Percentiles rank a stretch among this genome's conserved stretches.
phyloP scores from a whole-genome alignment of 2,888 invertebrate genomes.

The Cabera pusaria region DNA sequence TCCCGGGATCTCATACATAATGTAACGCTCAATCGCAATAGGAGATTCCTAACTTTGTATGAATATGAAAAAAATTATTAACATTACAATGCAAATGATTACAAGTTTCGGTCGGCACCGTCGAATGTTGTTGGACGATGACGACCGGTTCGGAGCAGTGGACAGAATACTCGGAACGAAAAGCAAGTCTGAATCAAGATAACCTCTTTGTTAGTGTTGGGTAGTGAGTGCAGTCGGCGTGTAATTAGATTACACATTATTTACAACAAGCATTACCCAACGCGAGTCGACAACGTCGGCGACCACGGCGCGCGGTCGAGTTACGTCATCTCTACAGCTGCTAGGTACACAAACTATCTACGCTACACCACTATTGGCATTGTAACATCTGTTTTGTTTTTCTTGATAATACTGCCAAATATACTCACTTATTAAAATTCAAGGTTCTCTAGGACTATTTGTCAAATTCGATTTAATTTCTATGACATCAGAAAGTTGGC shows the following conservation, averaged over 20 bases:
- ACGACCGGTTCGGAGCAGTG: conserved; percentile 11
- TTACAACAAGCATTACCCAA: conserved; percentile 55
- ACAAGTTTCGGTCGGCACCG: conserved; percentile 22
- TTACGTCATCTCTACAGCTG: conserved; percentile 43
- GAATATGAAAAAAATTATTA: conserved; percentile 24
- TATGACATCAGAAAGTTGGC: no score
- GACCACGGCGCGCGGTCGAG: conserved; percentile 30
- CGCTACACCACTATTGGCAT: conserved; percentile 9
- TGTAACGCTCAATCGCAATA: conserved; percentile 20
- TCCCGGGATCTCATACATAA: conserved; percentile 21
- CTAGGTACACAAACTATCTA: conserved; percentile 11
- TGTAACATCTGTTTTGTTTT: conserved; percentile 27
- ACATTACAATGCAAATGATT: conserved; percentile 29
- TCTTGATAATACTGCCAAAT: conserved; percentile 16
- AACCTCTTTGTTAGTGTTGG: conserved; percentile 37
- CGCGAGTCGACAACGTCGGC: conserved; percentile 36
- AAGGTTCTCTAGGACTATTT: conserved; percentile 10
- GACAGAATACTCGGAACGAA: neutral
- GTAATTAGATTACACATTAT: conserved; percentile 49
- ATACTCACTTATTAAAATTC: conserved; percentile 8
- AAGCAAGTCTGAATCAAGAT: conserved; percentile 26
- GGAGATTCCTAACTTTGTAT: conserved; percentile 20
- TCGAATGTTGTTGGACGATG: conserved; percentile 8
- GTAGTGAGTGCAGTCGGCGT: conserved; percentile 30
- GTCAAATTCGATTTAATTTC: no score